These are phyloP conservation scores for Premnoplex brunnescens DNA, from an alignment of 2,797 vertebrate genomes.

Conservation along the genomic window DNA sequence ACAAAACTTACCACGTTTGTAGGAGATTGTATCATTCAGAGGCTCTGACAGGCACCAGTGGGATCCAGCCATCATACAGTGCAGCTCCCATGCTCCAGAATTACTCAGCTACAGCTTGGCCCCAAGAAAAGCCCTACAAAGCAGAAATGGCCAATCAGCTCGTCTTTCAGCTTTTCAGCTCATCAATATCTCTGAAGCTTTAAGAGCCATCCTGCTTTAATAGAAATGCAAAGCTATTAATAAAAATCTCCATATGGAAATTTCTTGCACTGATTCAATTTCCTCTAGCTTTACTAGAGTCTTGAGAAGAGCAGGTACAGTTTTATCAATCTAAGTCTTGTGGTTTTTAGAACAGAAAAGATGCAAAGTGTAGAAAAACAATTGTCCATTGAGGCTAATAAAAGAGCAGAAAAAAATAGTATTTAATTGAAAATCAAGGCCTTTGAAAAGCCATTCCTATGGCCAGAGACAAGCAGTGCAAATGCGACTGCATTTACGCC, in stretches of 20 bases:
- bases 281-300: not conserved
- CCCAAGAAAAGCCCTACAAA: not conserved
- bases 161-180: not conserved
- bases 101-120: not conserved
- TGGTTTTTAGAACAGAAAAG: not conserved
- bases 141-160: not conserved
- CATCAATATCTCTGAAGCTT: not conserved
- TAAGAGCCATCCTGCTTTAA: not conserved
- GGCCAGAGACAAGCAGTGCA: not conserved
- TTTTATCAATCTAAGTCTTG: not conserved
- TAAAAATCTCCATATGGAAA: not conserved
- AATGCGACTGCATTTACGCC: not conserved
- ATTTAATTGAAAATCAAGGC: not conserved
- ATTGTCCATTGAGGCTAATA: not conserved
- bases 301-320: not conserved
- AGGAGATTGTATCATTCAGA: not conserved
- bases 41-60: not conserved
- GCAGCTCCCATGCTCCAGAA: not conserved
- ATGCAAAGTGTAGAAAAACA: not conserved
- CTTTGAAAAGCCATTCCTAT: not conserved
- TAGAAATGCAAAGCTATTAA: not conserved
- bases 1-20: not conserved
- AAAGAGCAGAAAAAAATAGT: fast-evolving
- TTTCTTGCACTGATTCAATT: not conserved
- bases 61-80: not conserved